Evolutionary conservation across 2,113 vertebrate genomes (phyloP).

Genomic region (Pelusios castaneus): DNA sequence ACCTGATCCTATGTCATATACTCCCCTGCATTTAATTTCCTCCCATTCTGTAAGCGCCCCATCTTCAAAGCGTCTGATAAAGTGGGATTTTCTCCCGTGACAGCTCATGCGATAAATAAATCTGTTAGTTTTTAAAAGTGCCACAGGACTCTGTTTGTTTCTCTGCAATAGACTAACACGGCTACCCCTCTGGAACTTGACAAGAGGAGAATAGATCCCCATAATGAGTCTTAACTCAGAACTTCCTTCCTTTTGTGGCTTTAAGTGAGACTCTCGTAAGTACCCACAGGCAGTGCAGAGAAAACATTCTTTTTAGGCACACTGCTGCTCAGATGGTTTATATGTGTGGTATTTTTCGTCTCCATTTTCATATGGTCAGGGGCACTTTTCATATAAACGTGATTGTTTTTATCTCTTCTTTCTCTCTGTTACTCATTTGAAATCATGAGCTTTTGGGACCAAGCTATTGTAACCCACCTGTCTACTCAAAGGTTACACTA

Average conservation of each 20-base stretch:
- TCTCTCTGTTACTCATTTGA: not conserved
- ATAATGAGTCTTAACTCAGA: conserved; percentile 57
- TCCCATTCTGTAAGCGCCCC: too few species aligned
- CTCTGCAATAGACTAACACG: too few species aligned
- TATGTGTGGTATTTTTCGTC: not conserved
- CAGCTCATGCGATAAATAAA: too few species aligned
- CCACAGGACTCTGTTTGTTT: too few species aligned
- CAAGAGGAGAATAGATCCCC: not conserved
- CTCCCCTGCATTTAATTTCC: too few species aligned
- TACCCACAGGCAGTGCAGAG: not conserved
- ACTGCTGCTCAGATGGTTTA: not conserved
- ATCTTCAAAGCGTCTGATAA: too few species aligned
- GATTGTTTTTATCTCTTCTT: not conserved
- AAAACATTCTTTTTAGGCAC: not conserved
- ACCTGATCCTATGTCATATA: too few species aligned
- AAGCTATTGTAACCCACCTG: too few species aligned
- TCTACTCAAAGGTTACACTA: not conserved
- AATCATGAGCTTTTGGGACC: not conserved
- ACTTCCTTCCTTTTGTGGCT: conserved; percentile 55
- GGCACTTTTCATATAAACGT: not conserved
- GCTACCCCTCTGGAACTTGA: too few species aligned
- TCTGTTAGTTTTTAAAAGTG: too few species aligned
- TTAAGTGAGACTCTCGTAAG: conserved; percentile 5
- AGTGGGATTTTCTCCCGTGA: too few species aligned
- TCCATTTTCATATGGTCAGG: not conserved